Base-by-base conservation (phyloP, 1,140 invertebrate genomes). In the Drosophila pandora region DNA sequence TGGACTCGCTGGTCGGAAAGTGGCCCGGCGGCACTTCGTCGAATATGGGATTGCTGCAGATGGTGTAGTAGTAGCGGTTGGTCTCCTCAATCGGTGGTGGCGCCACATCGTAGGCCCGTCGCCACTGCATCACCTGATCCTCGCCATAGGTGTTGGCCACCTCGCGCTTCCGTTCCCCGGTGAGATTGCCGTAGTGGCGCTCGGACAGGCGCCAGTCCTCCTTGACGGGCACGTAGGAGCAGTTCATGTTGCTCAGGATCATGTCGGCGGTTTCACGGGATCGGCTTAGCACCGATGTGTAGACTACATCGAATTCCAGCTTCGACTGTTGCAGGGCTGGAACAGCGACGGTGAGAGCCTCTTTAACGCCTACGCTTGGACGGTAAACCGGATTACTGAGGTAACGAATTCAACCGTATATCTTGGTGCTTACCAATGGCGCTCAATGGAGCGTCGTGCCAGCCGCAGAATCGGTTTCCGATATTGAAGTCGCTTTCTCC, bases 401-500 rank as follows among this genome's bases (percentile, higher is more conserved):
- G 43, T 22, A 23, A 47, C 21, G 43, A 21, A 22, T 47, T 47
- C 21, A 0, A 22, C 43, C 21, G 21, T 47, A 59, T 2, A 43
- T 17, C 41, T 43, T 7, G 13, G 41, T 9, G 6, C 41, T 72
- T 82, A 75, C 93, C 94, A 91, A 93, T 92, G 5, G 93, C 92
- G 68, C 93, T 94, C 2, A 95, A 82, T 22, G 93, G 90, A 2
- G 94, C 93, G 82, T 95, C 94, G 72, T 92, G 94, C 95, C 95
- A 96, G 7, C 95, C 95, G 84, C 95, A 95, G 83, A 96, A 96
- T 53, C 94, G 85, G 85, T 96, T 96, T 70, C 94, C 92, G 76
- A 95, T 90, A 82, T 96, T 96, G 93, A 94, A 96, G 89, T 94
- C 94, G 81, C 95, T 96, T 90, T 96, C 95, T n/a, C 95, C 95